phyloP scores from a whole-genome alignment of 1,140 invertebrate genomes.

The Latrodectus geometricus region DNA sequence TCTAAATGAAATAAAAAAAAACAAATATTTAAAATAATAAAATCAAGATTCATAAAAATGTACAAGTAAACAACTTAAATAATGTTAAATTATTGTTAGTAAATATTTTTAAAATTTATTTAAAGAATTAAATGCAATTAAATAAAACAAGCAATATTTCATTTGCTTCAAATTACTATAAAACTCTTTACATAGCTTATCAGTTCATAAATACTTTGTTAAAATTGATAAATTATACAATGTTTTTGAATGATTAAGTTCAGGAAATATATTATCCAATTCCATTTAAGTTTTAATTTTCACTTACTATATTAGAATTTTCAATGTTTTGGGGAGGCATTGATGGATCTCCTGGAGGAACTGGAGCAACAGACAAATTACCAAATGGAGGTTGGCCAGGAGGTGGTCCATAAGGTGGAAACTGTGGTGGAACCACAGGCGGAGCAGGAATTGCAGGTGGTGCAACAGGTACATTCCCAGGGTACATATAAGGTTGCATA shows the following conservation, averaged over 20 bases:
- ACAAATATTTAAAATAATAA: too few relatives aligned
- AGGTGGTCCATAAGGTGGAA: constrained; percentile 16
- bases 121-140: too few relatives aligned
- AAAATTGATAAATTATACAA: background rate
- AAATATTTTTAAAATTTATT: too few relatives aligned
- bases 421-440: constrained; percentile 23
- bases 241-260: background rate
- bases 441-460: constrained; percentile 20
- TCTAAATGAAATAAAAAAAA: background rate
- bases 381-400: background rate
- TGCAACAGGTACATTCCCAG: constrained; percentile 20
- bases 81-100: too few relatives aligned
- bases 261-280: background rate
- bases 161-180: too few relatives aligned
- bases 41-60: too few relatives aligned
- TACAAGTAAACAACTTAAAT: too few relatives aligned
- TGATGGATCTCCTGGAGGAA: background rate
- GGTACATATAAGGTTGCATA: constrained; percentile 51
- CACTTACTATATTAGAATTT: constrained; percentile 15
- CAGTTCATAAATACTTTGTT: too few relatives aligned
- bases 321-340: background rate
- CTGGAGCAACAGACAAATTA: background rate
- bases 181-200: too few relatives aligned
- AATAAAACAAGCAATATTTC: too few relatives aligned
- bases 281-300: background rate